These are phyloP conservation scores for Hirundo rustica DNA, from an alignment of 2,797 vertebrate genomes.

Conservation along the genomic window DNA sequence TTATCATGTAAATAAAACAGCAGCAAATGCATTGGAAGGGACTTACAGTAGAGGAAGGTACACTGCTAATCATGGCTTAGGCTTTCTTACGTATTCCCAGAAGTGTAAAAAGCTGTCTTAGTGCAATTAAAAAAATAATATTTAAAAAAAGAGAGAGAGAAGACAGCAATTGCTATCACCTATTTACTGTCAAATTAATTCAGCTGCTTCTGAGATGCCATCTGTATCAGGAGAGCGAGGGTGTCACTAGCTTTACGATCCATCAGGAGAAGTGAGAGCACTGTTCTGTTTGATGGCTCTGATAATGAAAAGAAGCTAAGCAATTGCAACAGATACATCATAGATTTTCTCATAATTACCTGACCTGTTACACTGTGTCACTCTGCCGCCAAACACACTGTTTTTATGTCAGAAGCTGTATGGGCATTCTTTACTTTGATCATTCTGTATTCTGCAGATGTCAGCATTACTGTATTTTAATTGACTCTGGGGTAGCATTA, in stretches of 20 bases:
- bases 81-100: conserved; percentile 81
- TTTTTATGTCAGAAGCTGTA: conserved; percentile 76
- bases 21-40: conserved; percentile 72
- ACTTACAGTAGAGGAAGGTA: conserved; percentile 20
- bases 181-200: conserved; percentile 92
- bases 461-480: conserved; percentile 83
- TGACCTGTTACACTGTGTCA: conserved; percentile 83
- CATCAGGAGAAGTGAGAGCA: conserved; percentile 69
- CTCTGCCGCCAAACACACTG: conserved; percentile 76
- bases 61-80: conserved; percentile 78
- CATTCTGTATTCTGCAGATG: conserved; percentile 73
- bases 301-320: conserved; percentile 79
- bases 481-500: conserved; percentile 81
- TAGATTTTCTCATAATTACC: conserved; percentile 82
- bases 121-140: conserved; percentile 77
- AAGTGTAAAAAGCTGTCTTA: conserved; percentile 79
- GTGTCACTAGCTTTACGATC: conserved; percentile 75
- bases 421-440: conserved; percentile 80
- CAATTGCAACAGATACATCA: conserved; percentile 80
- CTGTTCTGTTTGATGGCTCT: conserved; percentile 76
- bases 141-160: neutral
- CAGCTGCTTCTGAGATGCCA: conserved; percentile 73
- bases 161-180: conserved; percentile 79
- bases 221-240: conserved; percentile 71
- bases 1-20: conserved; percentile 86